A percentile compares a stretch with the other conserved stretches of the same genome.
These are phyloP conservation scores for Selene dorsalis DNA, from an alignment of 2,797 vertebrate species.

Conservation along the genomic window DNA sequence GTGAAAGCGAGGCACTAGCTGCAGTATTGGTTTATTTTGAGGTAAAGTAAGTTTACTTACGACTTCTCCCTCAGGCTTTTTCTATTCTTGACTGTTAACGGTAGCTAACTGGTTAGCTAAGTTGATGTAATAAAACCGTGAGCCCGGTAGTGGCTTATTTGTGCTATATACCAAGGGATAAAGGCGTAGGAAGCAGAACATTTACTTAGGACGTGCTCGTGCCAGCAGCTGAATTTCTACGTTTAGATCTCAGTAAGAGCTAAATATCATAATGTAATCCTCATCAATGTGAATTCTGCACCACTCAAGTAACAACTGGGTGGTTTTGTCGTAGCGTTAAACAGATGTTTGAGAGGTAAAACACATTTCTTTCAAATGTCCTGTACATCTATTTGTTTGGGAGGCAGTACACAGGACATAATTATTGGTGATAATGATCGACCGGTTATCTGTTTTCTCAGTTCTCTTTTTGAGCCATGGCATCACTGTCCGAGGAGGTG, in stretches of 20 bases:
- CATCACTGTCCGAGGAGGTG: slow-evolving; percentile 97
- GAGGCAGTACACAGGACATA: background rate
- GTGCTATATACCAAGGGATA: background rate
- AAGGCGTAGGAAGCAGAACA: background rate
- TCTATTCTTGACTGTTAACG: slow-evolving; percentile 51
- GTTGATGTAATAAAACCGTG: slow-evolving; percentile 30
- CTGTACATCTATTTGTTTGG: background rate
- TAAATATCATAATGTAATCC: background rate
- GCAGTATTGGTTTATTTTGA: slow-evolving; percentile 54
- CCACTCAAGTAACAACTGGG: background rate
- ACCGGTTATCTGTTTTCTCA: slow-evolving; percentile 19
- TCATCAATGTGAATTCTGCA: background rate
- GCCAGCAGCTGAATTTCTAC: background rate
- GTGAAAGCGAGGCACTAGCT: slow-evolving; percentile 2
- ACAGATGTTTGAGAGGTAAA: background rate
- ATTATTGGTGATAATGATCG: background rate
- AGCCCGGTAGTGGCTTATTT: background rate
- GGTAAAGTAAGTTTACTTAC: slow-evolving; percentile 72
- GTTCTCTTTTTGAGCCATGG: slow-evolving; percentile 83
- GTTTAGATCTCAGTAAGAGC: background rate
- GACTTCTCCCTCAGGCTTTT: slow-evolving; percentile 62
- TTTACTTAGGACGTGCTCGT: too few relatives aligned
- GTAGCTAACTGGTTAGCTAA: slow-evolving; percentile 75
- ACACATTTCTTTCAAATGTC: background rate
- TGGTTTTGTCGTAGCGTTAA: background rate